Base-by-base conservation (phyloP, 2,113 vertebrate species). In the Pheucticus melanocephalus region DNA sequence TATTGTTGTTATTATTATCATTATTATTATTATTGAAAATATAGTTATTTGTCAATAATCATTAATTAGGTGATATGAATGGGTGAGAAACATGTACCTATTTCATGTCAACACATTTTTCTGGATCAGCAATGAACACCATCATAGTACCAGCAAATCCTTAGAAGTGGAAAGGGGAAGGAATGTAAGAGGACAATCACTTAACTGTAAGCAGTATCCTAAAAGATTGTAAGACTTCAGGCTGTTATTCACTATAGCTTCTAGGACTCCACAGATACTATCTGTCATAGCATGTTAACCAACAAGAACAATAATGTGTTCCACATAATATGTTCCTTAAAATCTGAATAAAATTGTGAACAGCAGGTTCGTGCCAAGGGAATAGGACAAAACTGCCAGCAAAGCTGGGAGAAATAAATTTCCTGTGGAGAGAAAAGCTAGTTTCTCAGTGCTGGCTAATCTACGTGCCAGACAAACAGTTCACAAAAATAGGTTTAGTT, bases 401-500 rank as follows among this genome's bases (percentile, higher is more conserved):
- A 84, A 87, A 87, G 19, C 53, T 89, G 53, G 47, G 51, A 75
- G 23, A 92, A 75, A 81, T 84, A 45, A 64, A 84, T 82, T 75
- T 96, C 65, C 65, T 75, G 25, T 25, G 61, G 84, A 87, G 56
- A 76, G 27, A 75, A 91, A 86, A 84, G 27, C 35, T 75, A 75
- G 19, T 44, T 92, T 89, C 27, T 87, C 51, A 68, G 35, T 44
- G 57, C 65, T 1, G 76, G 56, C 21, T 92, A 54, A 63, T 82
- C 33, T 75, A 53, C 42, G 51, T 92, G 81, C 69, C 76, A 88
- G 86, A 94, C 63, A 91, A 73, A 92, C 23, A 51, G 60, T 71
- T 95, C 68, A 64, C 69, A 94, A 64, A 96, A 92, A 87, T 59
- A 89, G 33, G 19, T 75, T 91, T 57, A 59, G 33, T 19, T 92